These are phyloP conservation scores for Glyphotaelius pellucidus DNA, from an alignment of 2,888 invertebrate species.

Conservation along the genomic window DNA sequence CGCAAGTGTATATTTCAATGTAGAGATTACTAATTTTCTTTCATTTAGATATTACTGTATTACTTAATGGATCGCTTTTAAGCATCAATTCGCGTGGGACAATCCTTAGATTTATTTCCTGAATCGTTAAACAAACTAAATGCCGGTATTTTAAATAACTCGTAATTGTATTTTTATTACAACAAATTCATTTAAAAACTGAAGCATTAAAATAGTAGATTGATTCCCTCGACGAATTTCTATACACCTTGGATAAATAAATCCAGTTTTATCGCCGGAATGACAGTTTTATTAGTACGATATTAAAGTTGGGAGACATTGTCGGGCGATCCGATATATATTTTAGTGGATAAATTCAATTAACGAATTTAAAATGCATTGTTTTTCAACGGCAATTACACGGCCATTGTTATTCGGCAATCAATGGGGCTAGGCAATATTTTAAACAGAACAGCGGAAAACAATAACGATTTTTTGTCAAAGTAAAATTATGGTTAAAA, in stretches of 20 bases:
- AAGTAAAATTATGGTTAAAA: constrained; percentile 9
- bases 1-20: constrained; percentile 60
- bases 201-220: constrained; percentile 51
- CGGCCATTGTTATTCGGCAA: constrained; percentile 34
- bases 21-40: constrained; percentile 55
- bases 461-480: constrained; percentile 32
- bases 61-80: not conserved
- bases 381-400: constrained; percentile 54
- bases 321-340: constrained; percentile 60
- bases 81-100: not conserved
- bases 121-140: constrained; percentile 15
- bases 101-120: constrained; percentile 9
- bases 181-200: constrained; percentile 36
- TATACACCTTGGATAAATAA: constrained; percentile 64
- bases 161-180: constrained; percentile 37
- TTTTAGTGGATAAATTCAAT: constrained; percentile 63
- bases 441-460: constrained; percentile 9
- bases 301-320: constrained; percentile 65
- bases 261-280: constrained; percentile 63
- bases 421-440: not conserved
- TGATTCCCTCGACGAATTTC: constrained; percentile 58
- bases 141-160: constrained; percentile 13
- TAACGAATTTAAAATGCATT: constrained; percentile 61
- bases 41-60: constrained; percentile 41
- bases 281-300: constrained; percentile 65